phyloP scores from a whole-genome alignment of 2,888 invertebrate genomes.

The Anodontia alba region DNA sequence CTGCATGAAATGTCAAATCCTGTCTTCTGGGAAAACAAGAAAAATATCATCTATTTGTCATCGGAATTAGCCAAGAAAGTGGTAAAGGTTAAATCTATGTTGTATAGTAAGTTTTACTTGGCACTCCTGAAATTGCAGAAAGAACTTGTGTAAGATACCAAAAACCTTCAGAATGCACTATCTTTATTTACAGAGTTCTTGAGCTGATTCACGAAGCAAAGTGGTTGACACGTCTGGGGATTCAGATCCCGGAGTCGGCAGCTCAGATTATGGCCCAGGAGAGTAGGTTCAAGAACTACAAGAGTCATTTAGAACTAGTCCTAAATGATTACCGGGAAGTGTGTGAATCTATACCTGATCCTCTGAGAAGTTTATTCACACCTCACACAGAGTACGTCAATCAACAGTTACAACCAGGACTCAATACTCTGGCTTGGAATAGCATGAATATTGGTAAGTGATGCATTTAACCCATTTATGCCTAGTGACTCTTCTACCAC shows the following conservation, averaged over 20 bases:
- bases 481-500: too few relatives aligned
- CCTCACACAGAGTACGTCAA: slow-evolving; percentile 79
- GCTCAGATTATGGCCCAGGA: slow-evolving; percentile 82
- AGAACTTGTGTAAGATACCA: too few relatives aligned
- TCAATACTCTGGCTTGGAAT: slow-evolving; percentile 84
- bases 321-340: slow-evolving; percentile 79
- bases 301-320: slow-evolving; percentile 82
- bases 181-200: slow-evolving; percentile 78
- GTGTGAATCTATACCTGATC: slow-evolving; percentile 77
- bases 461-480: too few relatives aligned
- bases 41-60: too few relatives aligned
- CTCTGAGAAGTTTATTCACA: slow-evolving; percentile 79
- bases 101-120: too few relatives aligned
- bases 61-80: too few relatives aligned
- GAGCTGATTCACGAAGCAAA: slow-evolving; percentile 84
- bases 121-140: too few relatives aligned
- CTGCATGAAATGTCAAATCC: too few relatives aligned
- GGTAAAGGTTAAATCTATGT: too few relatives aligned
- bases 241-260: slow-evolving; percentile 83
- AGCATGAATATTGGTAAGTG: slow-evolving; percentile 84
- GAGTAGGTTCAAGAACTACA: slow-evolving; percentile 83
- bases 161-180: too few relatives aligned
- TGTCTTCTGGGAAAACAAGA: too few relatives aligned
- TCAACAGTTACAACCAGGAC: slow-evolving; percentile 83
- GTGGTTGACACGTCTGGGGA: slow-evolving; percentile 83